Percentiles rank a stretch among this genome's conserved stretches.
phyloP scores from a whole-genome alignment of 1,140 invertebrate genomes.

The Dendrolimus punctatus region DNA sequence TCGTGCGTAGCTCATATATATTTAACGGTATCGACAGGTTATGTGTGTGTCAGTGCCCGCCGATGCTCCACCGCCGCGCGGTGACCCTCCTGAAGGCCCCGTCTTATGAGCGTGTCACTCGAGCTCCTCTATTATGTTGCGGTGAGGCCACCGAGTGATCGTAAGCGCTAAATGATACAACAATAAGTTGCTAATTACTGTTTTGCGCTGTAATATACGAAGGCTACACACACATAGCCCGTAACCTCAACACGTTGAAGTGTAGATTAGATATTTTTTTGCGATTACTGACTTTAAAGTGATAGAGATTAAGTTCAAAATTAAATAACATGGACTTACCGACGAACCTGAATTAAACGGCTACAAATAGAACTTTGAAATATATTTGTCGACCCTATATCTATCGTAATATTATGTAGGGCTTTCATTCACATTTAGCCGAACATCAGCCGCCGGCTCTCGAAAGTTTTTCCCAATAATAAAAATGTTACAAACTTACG shows the following conservation, averaged over 20 bases:
- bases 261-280: constrained; percentile 12
- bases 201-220: background rate
- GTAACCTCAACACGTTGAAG: constrained; percentile 10
- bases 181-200: background rate
- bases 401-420: background rate
- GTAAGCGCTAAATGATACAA: too few relatives aligned
- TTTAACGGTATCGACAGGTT: constrained; percentile 29
- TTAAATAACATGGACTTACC: background rate
- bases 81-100: too few relatives aligned
- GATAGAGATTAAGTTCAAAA: constrained; percentile 6
- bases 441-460: too few relatives aligned
- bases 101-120: constrained; percentile 6
- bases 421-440: too few relatives aligned
- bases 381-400: background rate
- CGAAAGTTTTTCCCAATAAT: too few relatives aligned
- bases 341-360: constrained; percentile 5
- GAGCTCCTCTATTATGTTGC: constrained; percentile 6
- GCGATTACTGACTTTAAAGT: constrained; percentile 11
- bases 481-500: too few relatives aligned
- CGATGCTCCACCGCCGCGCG: constrained; percentile 2
- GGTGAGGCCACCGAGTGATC: background rate
- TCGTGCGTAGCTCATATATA: constrained; percentile 16
- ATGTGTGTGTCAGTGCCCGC: constrained; percentile 28
- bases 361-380: constrained; percentile 12
- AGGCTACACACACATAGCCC: constrained; percentile 20